phyloP scores from a whole-genome alignment of 2,888 invertebrate genomes.

The Diplolepis rosae region DNA sequence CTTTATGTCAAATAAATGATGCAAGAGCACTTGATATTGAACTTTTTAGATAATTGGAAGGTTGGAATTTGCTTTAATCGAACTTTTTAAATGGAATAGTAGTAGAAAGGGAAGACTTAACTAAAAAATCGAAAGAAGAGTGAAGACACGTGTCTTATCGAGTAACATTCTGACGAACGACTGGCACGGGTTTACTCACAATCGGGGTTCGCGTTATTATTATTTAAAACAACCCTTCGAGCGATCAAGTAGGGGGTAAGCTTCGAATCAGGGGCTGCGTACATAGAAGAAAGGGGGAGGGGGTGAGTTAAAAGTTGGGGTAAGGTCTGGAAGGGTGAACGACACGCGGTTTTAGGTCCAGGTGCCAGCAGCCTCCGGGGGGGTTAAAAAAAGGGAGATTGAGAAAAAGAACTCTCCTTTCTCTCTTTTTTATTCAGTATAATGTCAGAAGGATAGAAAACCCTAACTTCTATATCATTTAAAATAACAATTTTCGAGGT shows the following conservation, averaged over 20 bases:
- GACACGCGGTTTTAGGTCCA: constrained; percentile 51
- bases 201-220: constrained; percentile 61
- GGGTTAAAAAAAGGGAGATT: constrained; percentile 53
- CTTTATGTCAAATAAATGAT: too few species aligned
- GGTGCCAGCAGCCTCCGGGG: constrained; percentile 48
- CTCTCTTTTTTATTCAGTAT: neutral
- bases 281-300: constrained; percentile 46
- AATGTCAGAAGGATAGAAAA: neutral
- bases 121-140: constrained; percentile 24
- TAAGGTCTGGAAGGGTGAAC: constrained; percentile 54
- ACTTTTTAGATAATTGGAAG: neutral
- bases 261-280: constrained; percentile 48
- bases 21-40: too few species aligned
- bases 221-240: constrained; percentile 72
- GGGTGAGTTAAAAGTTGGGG: constrained; percentile 53
- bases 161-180: constrained; percentile 44
- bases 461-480: neutral
- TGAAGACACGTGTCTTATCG: constrained; percentile 47
- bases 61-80: neutral
- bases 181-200: constrained; percentile 50
- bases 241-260: constrained; percentile 53
- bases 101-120: neutral
- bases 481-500: too few species aligned
- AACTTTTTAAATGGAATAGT: neutral
- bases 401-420: constrained; percentile 24